These are phyloP conservation scores for Hipposideros armiger DNA, from an alignment of 2,113 vertebrate species.

Conservation along the genomic window DNA sequence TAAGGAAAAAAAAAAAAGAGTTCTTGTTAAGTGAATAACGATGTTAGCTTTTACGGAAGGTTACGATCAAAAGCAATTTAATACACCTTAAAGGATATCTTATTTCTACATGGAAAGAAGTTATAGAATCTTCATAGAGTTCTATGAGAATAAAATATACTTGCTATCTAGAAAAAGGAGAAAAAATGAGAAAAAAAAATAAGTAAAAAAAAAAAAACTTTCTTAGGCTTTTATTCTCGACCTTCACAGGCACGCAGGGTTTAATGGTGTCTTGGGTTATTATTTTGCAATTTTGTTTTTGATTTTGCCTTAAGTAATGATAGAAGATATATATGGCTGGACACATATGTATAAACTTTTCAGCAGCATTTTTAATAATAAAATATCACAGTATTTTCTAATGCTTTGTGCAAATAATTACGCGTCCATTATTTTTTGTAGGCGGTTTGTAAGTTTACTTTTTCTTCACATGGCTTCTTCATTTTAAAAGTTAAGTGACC, in stretches of 20 bases:
- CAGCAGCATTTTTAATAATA: conserved; percentile 98
- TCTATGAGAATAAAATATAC: conserved; percentile 89
- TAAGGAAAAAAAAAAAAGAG: conserved; percentile 78
- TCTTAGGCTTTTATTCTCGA: conserved; percentile 91
- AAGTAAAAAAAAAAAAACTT: conserved; percentile 79
- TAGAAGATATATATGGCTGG: conserved; percentile 97
- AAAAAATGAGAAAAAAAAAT: conserved; percentile 70
- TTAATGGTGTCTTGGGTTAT: conserved; percentile 92
- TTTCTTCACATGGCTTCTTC: not conserved
- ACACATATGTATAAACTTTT: conserved; percentile 97
- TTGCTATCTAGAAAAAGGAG: conserved; percentile 85
- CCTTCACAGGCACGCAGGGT: conserved; percentile 91
- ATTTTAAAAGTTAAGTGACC: conserved; percentile 51
- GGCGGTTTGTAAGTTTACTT: not conserved
- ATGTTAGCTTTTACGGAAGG: conserved; percentile 91
- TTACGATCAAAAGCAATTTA: conserved; percentile 89
- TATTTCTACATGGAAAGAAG: conserved; percentile 86
- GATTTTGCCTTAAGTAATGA: conserved; percentile 93
- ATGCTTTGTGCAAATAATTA: conserved; percentile 88
- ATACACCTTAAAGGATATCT: conserved; percentile 89
- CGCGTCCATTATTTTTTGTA: conserved; percentile 84
- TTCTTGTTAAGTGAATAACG: conserved; percentile 93
- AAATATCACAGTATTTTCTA: conserved; percentile 99
- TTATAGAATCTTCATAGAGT: conserved; percentile 88
- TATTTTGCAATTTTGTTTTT: conserved; percentile 91